Evolutionary conservation across 2,113 vertebrate genomes (phyloP).

Genomic region (Syrmaticus mikado): DNA sequence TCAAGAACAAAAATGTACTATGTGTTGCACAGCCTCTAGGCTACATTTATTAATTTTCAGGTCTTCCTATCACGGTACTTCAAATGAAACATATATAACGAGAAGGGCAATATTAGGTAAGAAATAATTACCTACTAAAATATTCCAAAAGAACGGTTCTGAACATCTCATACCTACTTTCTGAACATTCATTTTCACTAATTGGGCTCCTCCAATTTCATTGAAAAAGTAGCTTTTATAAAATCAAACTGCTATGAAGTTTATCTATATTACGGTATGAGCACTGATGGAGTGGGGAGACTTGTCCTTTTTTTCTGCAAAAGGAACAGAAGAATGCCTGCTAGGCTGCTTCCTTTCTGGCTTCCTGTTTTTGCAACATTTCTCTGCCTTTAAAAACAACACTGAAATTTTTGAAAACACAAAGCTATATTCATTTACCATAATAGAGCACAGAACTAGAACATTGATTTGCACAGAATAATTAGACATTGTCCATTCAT

Average conservation of each 20-base stretch:
- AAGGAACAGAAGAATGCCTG: background rate
- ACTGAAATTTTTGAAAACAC: background rate
- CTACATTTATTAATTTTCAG: background rate
- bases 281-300: background rate
- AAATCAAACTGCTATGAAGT: background rate
- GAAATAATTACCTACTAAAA: background rate
- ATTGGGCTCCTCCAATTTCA: background rate
- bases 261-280: background rate
- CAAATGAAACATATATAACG: background rate
- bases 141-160: background rate
- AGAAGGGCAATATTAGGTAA: background rate
- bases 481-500: background rate
- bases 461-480: slow-evolving; percentile 19
- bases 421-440: background rate
- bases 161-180: background rate
- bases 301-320: background rate
- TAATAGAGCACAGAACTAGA: background rate
- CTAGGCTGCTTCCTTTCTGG: background rate
- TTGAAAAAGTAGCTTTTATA: background rate
- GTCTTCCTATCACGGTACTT: background rate
- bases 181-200: background rate
- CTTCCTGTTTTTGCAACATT: background rate
- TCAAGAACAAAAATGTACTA: background rate
- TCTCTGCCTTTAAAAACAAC: background rate
- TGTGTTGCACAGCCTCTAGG: background rate